Evolutionary conservation across 2,797 vertebrate genomes (phyloP).

Genomic region (Monodelphis domestica): DNA sequence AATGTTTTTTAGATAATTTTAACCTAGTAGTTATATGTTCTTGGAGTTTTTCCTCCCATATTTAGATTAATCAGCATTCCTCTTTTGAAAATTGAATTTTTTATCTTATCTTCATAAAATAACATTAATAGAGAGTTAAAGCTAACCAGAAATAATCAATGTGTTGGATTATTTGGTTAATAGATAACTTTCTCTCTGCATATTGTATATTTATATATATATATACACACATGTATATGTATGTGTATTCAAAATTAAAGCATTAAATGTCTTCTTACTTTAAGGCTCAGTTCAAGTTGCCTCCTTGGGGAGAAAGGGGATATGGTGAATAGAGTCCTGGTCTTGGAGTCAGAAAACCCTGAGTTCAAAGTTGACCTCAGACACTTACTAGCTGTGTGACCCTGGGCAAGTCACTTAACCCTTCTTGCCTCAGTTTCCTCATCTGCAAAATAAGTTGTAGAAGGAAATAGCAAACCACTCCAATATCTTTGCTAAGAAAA

Average conservation of each 20-base stretch:
- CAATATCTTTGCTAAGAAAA: no score
- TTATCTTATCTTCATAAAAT: neutral
- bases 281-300: neutral
- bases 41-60: slow-evolving; percentile 18
- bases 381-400: no score
- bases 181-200: neutral
- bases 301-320: no score
- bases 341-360: no score
- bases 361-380: no score
- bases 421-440: no score
- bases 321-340: no score
- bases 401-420: no score
- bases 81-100: neutral
- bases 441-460: no score
- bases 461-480: no score
- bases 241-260: neutral
- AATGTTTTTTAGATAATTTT: slow-evolving; percentile 33
- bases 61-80: slow-evolving; percentile 37
- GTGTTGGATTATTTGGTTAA: neutral
- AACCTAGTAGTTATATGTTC: slow-evolving; percentile 23
- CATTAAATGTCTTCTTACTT: neutral
- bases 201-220: no score
- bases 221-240: neutral
- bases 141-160: neutral
- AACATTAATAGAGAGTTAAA: neutral